These are phyloP conservation scores for Oncorhynchus clarkii DNA, from an alignment of 2,113 vertebrate genomes.

Conservation along the genomic window DNA sequence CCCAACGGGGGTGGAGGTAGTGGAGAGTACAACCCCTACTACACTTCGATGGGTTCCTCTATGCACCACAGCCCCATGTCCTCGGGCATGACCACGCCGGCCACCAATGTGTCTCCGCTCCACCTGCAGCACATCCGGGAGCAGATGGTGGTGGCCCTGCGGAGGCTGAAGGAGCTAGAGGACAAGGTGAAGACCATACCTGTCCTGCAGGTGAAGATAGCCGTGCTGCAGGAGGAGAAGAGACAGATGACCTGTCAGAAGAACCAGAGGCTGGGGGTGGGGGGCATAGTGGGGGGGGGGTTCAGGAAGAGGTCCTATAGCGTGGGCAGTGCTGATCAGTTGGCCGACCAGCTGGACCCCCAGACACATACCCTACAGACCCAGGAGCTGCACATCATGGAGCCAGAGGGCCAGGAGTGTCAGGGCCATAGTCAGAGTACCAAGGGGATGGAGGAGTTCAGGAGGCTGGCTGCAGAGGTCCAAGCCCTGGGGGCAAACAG, in stretches of 20 bases:
- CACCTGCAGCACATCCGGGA: slow-evolving; percentile 96
- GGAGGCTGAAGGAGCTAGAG: slow-evolving; percentile 90
- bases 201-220: slow-evolving; percentile 94
- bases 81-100: slow-evolving; percentile 89
- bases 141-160: slow-evolving; percentile 94
- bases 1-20: slow-evolving; percentile 73
- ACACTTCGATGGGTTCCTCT: slow-evolving; percentile 86
- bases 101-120: slow-evolving; percentile 89
- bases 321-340: slow-evolving; percentile 87
- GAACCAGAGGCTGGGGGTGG: slow-evolving; percentile 69
- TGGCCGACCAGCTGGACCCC: slow-evolving; percentile 86
- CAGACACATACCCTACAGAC: slow-evolving; percentile 60
- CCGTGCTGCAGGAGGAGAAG: slow-evolving; percentile 95
- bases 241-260: slow-evolving; percentile 86
- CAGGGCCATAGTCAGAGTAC: slow-evolving; percentile 65
- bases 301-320: slow-evolving; percentile 92
- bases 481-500: slow-evolving; percentile 89
- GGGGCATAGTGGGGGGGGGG: slow-evolving; percentile 43
- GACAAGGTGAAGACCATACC: slow-evolving; percentile 94
- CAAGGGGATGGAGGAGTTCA: slow-evolving; percentile 86
- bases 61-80: slow-evolving; percentile 94
- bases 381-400: slow-evolving; percentile 85
- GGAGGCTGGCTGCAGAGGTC: slow-evolving; percentile 90
- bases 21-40: slow-evolving; percentile 77
- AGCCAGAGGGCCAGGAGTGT: slow-evolving; percentile 74